phyloP scores from a whole-genome alignment of 37 sponge, comb jelly and placozoan genomes.

The Aplysina aerophoba region DNA sequence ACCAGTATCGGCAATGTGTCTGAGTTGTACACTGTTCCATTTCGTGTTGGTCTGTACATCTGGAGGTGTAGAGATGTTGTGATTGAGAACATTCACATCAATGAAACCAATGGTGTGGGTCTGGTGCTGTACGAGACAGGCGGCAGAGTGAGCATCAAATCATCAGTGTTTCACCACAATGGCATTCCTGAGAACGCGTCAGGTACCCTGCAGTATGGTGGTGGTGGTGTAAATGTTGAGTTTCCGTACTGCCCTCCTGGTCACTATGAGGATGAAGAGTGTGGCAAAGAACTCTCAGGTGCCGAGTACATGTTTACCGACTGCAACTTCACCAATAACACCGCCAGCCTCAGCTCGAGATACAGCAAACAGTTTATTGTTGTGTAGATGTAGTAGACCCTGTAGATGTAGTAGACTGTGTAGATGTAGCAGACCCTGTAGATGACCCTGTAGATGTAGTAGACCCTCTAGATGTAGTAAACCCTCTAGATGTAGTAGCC shows the following conservation, averaged over 20 bases:
- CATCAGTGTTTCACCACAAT: slow-evolving; percentile 10
- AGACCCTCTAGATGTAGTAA: no score
- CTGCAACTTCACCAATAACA: slow-evolving; percentile 12
- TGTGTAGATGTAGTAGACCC: no score
- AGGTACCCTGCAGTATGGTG: background rate
- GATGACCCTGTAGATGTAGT: no score
- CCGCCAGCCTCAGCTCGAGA: background rate
- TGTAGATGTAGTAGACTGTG: background rate
- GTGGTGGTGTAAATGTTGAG: slow-evolving; percentile 12
- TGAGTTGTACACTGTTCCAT: background rate
- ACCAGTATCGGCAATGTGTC: background rate
- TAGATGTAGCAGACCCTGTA: no score
- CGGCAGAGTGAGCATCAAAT: background rate
- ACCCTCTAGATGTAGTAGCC: no score
- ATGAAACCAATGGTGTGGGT: slow-evolving; percentile 15
- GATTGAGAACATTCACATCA: background rate
- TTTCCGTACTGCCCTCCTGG: slow-evolving; percentile 17
- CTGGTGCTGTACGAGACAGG: slow-evolving; percentile 24
- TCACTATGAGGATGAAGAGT: slow-evolving; percentile 3
- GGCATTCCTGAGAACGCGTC: background rate
- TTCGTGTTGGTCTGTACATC: slow-evolving; percentile 15
- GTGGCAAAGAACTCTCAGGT: background rate
- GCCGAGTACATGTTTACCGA: background rate
- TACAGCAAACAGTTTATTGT: background rate
- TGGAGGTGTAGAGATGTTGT: slow-evolving; percentile 9